Base-by-base conservation (phyloP, 2,888 invertebrate genomes). In the Apamea crenata region DNA sequence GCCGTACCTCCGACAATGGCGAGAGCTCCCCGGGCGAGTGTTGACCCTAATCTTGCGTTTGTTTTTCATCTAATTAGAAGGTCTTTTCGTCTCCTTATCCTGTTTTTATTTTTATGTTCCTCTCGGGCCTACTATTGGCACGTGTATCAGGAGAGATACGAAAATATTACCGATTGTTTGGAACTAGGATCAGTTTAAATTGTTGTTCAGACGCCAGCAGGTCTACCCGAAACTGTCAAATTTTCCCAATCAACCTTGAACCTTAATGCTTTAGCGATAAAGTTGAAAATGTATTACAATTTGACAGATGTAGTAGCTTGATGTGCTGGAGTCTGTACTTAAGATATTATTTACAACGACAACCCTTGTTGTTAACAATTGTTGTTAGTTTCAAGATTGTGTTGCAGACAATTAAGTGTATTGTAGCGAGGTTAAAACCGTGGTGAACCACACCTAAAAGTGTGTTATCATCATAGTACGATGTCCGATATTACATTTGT, bases 21-120 rank as follows among this genome's bases (percentile, higher is more conserved):
- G 78, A 81, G 88, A 90, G 86, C 83, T 90, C 93, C 91, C 90
- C 83, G 74, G 89, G 91, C 91, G 89, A 83, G 83, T 91, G 92
- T 91, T 92, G 94, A 93, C 94, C 94, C 92, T 94, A 94, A 94
- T 94, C 91, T 91, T 88, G 88, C 91, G 93, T 94, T 95, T 95
- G 94, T 94, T 94, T 93, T 92, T 93, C 93, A 91, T 94, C 93
- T 95, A 95, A 95, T 96, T 95, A 95, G 92, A 90, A 81, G 91
- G 85, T 90, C 91, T 92, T 91, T 92, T 92, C 91, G 91, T 90
- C 91, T 92, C 88, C 90, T 93, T 93, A 91, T 92, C 91, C 89
- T 92, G 92, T 94, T 94, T 94, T 94, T 93, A 93, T 94, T 92
- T 90, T 83, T 87, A 89, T 89, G 85, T 85, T 84, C 86, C 91